Evolutionary conservation across 2,888 invertebrate species (phyloP).

Genomic region (Drosophila bunnanda): DNA sequence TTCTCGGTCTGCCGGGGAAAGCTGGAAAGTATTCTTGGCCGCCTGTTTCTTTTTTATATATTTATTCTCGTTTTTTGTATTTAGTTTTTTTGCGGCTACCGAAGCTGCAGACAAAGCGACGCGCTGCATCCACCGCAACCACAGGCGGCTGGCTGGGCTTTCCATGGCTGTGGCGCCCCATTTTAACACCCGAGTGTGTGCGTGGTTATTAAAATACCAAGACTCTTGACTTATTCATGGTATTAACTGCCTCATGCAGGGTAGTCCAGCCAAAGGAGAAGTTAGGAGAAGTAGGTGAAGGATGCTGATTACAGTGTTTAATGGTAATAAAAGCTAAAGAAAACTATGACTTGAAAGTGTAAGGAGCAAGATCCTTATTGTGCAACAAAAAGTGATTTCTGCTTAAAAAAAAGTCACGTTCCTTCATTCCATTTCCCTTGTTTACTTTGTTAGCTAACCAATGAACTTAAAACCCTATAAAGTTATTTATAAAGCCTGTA

Average conservation of each 20-base stretch:
- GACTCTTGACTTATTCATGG: constrained; percentile 40
- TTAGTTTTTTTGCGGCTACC: constrained; percentile 20
- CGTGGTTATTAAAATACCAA: constrained; percentile 56
- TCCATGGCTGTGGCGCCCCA: constrained; percentile 58
- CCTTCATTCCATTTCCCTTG: background rate
- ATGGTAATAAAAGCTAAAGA: background rate
- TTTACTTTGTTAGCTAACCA: background rate
- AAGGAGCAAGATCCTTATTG: background rate
- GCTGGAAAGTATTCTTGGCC: constrained; percentile 30
- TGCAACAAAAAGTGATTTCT: background rate
- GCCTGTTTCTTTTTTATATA: background rate
- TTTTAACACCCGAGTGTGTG: constrained; percentile 46
- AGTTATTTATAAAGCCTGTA: background rate
- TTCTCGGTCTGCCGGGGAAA: constrained; percentile 44
- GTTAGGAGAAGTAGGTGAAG: constrained; percentile 1
- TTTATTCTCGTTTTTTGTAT: background rate
- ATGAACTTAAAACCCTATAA: background rate
- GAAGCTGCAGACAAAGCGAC: constrained; percentile 66
- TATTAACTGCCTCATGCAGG: constrained; percentile 5
- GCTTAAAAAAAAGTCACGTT: background rate
- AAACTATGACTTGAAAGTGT: background rate
- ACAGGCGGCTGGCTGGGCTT: constrained; percentile 18
- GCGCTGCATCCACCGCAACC: constrained; percentile 36
- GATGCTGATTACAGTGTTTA: background rate
- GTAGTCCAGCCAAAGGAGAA: constrained; percentile 1